Evolutionary conservation across 2,888 invertebrate species (phyloP), one percentile per base, ranked within the genome.

Genomic region (Mesorhabditis belari): DNA sequence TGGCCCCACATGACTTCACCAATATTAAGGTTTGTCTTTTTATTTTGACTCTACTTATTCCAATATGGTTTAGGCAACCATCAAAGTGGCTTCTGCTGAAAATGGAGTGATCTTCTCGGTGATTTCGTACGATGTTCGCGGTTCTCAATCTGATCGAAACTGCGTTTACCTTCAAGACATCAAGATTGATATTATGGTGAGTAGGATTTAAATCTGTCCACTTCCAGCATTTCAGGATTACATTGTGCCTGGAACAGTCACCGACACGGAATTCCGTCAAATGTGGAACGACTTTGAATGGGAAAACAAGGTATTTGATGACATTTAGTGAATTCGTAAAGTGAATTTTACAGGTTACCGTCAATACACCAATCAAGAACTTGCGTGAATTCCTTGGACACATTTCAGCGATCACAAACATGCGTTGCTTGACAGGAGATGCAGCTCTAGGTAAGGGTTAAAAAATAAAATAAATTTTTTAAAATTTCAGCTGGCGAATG

Each of bases 251-350:
- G 69, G 82, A 80, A 64, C 93, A 19, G 96, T 96, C 83, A 90
- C 89, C 58, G 98, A 98, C 83, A 88, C 89, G 0, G 96, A 98
- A 85, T 99, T 98, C 86, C 85, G 98, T 5, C 89, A 91, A 84
- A 99, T 99, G 98, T 99, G 98, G 98, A 92, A 94, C 3, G 96
- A 96, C 85, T 99, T 99, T 85, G 98, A 99, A 84, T 99, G 98
- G 98, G 98, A 99, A 85, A 99, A 99, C 84, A 99, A 99, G 87
- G 93, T 86, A 19, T 0, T 26, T 69, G 58, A 49, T 49, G 49
- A 19, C 5, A 49, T 49, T n/a, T 29, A n/a, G 17, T 55, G 24
- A 21, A 27, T 23, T n/a, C 29, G 25, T 26, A 54, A 24, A 6
- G 12, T 21, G 26, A n/a, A 26, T 17, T 71, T 56, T 60, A 52